These are phyloP conservation scores for Eudasyphora cyanicolor DNA, from an alignment of 2,888 invertebrate genomes.

Conservation along the genomic window DNA sequence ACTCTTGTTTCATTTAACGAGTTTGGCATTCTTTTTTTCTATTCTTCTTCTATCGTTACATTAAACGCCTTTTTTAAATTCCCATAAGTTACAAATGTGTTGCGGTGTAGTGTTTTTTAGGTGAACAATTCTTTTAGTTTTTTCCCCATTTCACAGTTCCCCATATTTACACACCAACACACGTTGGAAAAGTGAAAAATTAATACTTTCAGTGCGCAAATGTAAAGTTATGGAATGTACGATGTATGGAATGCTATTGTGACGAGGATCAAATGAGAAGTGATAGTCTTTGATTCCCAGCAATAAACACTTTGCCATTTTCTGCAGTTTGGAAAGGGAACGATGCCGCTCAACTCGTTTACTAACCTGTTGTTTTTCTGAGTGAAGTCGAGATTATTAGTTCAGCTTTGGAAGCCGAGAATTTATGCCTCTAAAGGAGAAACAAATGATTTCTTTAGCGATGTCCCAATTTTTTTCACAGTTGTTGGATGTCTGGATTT, in stretches of 20 bases:
- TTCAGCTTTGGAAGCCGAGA: too few relatives aligned
- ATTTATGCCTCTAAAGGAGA: too few relatives aligned
- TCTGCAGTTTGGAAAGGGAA: too few relatives aligned
- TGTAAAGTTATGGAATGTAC: slow-evolving; percentile 40
- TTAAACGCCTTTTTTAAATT: slow-evolving; percentile 48
- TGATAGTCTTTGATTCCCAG: too few relatives aligned
- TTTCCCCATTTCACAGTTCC: neutral
- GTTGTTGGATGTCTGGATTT: too few relatives aligned
- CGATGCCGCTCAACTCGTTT: too few relatives aligned
- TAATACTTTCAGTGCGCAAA: slow-evolving; percentile 45
- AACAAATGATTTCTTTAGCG: too few relatives aligned
- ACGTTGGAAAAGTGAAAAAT: slow-evolving; percentile 45
- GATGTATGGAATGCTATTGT: neutral
- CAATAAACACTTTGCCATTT: too few relatives aligned
- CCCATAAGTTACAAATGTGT: slow-evolving; percentile 47
- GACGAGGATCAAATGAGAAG: neutral
- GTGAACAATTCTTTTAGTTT: neutral
- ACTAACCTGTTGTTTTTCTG: too few relatives aligned
- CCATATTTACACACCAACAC: neutral
- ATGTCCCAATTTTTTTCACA: too few relatives aligned
- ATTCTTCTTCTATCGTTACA: slow-evolving; percentile 23
- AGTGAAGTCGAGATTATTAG: too few relatives aligned
- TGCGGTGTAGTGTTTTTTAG: slow-evolving; percentile 26
- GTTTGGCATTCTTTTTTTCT: neutral
- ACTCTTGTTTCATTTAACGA: slow-evolving; percentile 28